These are phyloP conservation scores for Poicephalus meyeri DNA, from an alignment of 2,113 vertebrate genomes.

Conservation along the genomic window DNA sequence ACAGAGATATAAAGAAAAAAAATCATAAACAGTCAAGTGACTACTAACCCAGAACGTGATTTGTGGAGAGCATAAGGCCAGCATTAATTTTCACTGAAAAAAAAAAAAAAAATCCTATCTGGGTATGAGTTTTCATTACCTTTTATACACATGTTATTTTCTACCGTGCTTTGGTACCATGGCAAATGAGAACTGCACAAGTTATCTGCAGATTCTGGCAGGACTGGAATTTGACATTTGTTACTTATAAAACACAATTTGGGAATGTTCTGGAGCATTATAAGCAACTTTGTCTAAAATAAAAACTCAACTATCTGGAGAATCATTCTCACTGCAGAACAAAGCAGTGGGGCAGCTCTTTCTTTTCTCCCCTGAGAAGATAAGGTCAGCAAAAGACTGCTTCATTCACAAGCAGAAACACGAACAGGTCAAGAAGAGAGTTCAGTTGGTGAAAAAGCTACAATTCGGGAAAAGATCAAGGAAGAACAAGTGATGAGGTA, in stretches of 20 bases:
- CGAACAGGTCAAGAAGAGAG: neutral
- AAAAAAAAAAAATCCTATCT: conserved; percentile 6
- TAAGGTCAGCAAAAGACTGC: neutral
- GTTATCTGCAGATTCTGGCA: conserved; percentile 26
- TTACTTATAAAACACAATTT: conserved; percentile 17
- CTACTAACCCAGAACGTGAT: neutral
- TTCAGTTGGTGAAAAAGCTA: neutral
- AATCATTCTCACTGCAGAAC: neutral
- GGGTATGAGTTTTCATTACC: neutral
- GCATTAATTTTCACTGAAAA: neutral
- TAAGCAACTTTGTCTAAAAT: conserved; percentile 25
- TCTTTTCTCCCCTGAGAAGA: neutral
- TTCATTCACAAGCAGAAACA: neutral
- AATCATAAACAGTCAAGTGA: neutral
- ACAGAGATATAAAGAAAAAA: neutral
- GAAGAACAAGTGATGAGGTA: neutral
- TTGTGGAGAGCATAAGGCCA: neutral
- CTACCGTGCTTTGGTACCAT: neutral
- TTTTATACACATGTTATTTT: conserved; percentile 21
- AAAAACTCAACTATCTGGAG: neutral
- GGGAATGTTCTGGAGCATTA: neutral
- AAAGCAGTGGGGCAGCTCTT: neutral
- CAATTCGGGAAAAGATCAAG: neutral
- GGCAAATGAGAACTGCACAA: conserved; percentile 9
- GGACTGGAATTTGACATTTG: conserved; percentile 41